phyloP scores from a whole-genome alignment of 2,797 vertebrate genomes.

The Channallabes apus region DNA sequence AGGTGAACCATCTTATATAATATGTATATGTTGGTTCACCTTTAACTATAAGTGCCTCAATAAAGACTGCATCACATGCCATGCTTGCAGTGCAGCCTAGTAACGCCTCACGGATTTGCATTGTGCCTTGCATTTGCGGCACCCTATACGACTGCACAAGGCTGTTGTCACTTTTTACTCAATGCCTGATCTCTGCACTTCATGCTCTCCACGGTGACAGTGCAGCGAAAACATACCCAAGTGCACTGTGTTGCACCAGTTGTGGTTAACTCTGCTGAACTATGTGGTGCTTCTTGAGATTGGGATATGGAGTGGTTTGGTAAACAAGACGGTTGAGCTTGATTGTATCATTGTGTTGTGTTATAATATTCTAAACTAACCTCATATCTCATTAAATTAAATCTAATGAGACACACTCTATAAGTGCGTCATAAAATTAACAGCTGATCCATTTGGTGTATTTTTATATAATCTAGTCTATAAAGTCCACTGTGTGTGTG shows the following conservation, averaged over 20 bases:
- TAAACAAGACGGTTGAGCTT: constrained; percentile 1
- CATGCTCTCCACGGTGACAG: constrained; percentile 4
- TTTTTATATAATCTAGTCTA: background rate
- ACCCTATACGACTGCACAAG: background rate
- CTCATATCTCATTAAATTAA: background rate
- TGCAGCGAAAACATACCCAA: background rate
- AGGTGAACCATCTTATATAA: too few species aligned
- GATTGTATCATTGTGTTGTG: background rate
- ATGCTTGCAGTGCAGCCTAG: background rate
- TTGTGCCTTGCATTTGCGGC: constrained; percentile 10
- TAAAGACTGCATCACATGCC: too few species aligned
- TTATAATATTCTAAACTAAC: too few species aligned
- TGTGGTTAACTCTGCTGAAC: constrained; percentile 49
- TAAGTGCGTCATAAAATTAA: background rate
- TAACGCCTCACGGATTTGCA: constrained; percentile 12
- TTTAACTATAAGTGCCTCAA: background rate
- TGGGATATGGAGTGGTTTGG: constrained; percentile 13
- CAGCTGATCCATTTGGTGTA: background rate
- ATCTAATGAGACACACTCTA: too few species aligned
- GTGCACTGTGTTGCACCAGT: constrained; percentile 41
- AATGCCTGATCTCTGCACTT: background rate
- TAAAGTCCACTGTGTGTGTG: background rate
- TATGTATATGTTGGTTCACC: too few species aligned
- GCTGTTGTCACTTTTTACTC: background rate
- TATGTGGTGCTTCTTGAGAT: constrained; percentile 12